Percentiles rank a stretch among this genome's conserved stretches.
phyloP scores from a whole-genome alignment of 2,888 invertebrate species.

The Trissolcus brochymenae region DNA sequence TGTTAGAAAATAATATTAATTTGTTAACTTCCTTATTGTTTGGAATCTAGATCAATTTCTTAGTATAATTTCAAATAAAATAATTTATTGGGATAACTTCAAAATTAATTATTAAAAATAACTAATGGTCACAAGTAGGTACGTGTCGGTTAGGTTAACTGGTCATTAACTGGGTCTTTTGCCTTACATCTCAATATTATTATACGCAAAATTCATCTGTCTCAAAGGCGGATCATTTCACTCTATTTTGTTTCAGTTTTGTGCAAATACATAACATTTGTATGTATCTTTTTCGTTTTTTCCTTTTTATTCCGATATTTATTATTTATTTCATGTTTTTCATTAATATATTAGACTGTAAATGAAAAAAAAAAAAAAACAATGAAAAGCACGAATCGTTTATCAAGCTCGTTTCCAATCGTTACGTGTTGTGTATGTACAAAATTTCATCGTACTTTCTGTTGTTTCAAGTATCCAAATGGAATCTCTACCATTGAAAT shows the following conservation, averaged over 20 bases:
- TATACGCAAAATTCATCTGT: constrained; percentile 11
- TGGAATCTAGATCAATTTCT: no score
- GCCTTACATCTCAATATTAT: constrained; percentile 3
- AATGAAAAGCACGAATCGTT: constrained; percentile 23
- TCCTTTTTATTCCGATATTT: constrained; percentile 45
- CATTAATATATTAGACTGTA: constrained; percentile 44
- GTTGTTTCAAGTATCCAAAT: constrained; percentile 65
- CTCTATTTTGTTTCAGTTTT: constrained; percentile 34
- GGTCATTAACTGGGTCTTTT: no score
- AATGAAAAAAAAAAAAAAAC: constrained; percentile 8
- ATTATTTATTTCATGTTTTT: constrained; percentile 49
- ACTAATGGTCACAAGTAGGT: no score
- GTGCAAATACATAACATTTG: constrained; percentile 27
- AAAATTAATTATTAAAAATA: no score
- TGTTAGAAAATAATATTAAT: no score
- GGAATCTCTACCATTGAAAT: constrained; percentile 58
- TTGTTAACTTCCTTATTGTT: no score
- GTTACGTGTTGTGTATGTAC: constrained; percentile 45
- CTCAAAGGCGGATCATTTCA: constrained; percentile 3
- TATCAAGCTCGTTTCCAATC: constrained; percentile 37
- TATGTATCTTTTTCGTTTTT: constrained; percentile 27
- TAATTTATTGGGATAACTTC: no score
- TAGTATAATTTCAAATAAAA: no score
- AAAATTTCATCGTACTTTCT: constrained; percentile 36
- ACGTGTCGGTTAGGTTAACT: no score